phyloP scores from a whole-genome alignment of 2,113 vertebrate genomes.

The Promerops cafer region DNA sequence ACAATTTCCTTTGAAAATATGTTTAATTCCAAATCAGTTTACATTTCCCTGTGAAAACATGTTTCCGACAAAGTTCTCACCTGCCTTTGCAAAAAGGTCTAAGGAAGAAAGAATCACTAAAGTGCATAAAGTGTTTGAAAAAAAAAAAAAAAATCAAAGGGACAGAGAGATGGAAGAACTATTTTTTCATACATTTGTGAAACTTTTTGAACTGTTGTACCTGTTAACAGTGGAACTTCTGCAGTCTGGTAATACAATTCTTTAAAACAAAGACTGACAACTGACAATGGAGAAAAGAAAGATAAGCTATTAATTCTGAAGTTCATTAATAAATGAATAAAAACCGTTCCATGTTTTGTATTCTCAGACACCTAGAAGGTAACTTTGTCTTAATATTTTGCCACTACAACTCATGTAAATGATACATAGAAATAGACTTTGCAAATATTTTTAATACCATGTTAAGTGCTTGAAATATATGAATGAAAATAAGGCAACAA shows the following conservation, averaged over 20 bases:
- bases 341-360: neutral
- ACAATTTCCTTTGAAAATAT: neutral
- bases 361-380: neutral
- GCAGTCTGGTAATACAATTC: neutral
- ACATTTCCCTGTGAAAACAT: neutral
- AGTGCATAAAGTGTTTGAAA: neutral
- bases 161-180: neutral
- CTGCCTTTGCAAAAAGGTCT: neutral
- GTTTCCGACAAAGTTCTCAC: neutral
- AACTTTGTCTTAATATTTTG: neutral
- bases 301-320: neutral
- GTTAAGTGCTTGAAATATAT: neutral
- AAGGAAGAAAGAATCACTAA: neutral
- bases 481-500: neutral
- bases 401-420: neutral
- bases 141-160: neutral
- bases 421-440: neutral
- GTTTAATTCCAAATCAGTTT: neutral
- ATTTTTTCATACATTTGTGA: neutral
- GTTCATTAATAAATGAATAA: neutral
- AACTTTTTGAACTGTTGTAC: neutral
- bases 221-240: neutral
- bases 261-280: neutral
- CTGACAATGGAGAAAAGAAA: neutral
- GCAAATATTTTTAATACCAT: neutral